Conservation (phyloP, 2,797 vertebrate genomes). For the Periparus ater region DNA sequence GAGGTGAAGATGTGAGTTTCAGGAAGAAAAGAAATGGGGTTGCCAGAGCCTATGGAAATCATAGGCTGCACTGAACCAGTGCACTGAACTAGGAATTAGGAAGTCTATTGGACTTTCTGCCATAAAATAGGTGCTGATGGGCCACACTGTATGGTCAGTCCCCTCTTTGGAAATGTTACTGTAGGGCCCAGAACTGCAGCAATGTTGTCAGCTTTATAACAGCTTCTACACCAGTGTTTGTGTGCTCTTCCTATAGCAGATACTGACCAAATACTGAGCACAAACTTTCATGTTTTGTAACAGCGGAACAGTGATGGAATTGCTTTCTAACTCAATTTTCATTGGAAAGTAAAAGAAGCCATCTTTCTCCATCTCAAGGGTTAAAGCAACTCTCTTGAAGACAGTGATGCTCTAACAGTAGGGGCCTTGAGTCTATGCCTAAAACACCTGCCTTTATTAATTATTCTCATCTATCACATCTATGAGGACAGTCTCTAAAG, state of each 20-base stretch:
- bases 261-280: background rate
- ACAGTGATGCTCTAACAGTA: background rate
- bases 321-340: background rate
- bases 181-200: background rate
- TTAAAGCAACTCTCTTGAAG: background rate
- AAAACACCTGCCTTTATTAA: conserved; percentile 28
- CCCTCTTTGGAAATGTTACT: background rate
- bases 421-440: background rate
- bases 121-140: background rate
- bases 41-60: background rate
- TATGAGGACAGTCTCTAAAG: background rate
- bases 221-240: background rate
- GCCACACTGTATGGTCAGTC: fast-evolving
- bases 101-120: background rate
- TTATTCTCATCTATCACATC: conserved; percentile 6
- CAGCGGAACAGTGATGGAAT: background rate
- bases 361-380: background rate
- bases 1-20: background rate
- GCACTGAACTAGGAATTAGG: background rate
- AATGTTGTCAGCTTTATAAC: fast-evolving
- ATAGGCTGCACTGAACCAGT: background rate
- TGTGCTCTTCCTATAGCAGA: background rate
- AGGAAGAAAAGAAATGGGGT: background rate
- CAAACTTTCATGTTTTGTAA: background rate
- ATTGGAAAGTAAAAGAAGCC: background rate